Evolutionary conservation across 2,113 vertebrate species (phyloP).

Genomic region (Otus sunia): DNA sequence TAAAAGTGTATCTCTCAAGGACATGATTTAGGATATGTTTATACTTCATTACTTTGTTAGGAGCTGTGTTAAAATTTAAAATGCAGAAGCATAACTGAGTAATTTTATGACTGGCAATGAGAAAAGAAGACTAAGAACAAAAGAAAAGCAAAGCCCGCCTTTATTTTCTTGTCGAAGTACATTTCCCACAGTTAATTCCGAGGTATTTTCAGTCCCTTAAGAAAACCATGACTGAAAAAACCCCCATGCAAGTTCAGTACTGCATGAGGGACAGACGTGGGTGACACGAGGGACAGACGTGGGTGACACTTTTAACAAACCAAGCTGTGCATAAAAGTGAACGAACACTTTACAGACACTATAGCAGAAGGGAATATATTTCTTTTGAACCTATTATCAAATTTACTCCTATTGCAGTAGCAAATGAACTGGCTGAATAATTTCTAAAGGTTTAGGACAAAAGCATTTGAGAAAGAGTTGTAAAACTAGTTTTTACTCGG

Average conservation of each 20-base stretch:
- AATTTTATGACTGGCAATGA: neutral
- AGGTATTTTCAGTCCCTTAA: neutral
- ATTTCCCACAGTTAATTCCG: neutral
- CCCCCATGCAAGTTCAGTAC: rapidly evolving
- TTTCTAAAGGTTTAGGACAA: neutral
- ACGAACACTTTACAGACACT: neutral
- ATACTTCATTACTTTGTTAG: neutral
- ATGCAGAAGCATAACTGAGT: neutral
- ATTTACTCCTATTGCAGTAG: neutral
- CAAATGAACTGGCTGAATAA: neutral
- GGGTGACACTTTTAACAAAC: neutral
- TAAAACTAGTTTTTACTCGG: neutral
- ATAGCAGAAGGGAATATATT: neutral
- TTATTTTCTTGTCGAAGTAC: neutral
- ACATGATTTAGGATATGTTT: neutral
- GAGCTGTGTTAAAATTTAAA: neutral
- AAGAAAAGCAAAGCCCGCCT: neutral
- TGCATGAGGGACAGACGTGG: too few species aligned
- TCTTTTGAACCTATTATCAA: neutral
- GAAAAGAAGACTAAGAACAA: neutral
- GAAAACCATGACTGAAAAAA: neutral
- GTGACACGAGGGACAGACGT: neutral
- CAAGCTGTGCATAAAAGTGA: neutral
- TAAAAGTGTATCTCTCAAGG: neutral
- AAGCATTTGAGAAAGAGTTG: neutral